A percentile compares a stretch with the other conserved stretches of the same genome.
Conservation (phyloP, 2,113 vertebrate species). For the Spheniscus mendiculus region DNA sequence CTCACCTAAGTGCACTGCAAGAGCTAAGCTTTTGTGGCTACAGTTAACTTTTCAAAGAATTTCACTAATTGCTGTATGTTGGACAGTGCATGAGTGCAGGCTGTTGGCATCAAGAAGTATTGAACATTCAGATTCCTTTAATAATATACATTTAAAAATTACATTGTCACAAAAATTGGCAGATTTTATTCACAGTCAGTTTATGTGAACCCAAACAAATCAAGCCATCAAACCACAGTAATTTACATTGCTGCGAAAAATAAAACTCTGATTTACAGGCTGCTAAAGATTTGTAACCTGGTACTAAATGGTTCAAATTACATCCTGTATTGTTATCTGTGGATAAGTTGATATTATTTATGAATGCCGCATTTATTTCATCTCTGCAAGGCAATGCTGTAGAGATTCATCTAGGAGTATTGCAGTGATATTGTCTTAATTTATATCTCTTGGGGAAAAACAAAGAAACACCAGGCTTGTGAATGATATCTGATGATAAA, state of each 20-base stretch:
- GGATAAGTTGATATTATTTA: not conserved
- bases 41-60: not conserved
- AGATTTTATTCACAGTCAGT: not conserved
- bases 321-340: not conserved
- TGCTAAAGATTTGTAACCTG: conserved; percentile 2
- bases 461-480: not conserved
- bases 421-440: conserved; percentile 32
- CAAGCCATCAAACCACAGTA: not conserved
- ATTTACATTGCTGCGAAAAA: not conserved
- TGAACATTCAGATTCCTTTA: not conserved
- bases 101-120: not conserved
- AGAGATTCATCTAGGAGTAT: not conserved
- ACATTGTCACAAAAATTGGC: not conserved
- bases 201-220: not conserved
- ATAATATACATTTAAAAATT: not conserved
- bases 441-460: not conserved
- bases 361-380: conserved; percentile 27
- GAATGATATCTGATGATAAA: conserved; percentile 1
- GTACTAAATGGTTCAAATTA: not conserved
- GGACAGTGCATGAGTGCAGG: not conserved
- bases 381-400: not conserved
- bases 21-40: not conserved
- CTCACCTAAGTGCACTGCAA: not conserved
- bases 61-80: not conserved
- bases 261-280: not conserved